phyloP scores from a whole-genome alignment of 2,113 vertebrate genomes.

The Etia nguti region DNA sequence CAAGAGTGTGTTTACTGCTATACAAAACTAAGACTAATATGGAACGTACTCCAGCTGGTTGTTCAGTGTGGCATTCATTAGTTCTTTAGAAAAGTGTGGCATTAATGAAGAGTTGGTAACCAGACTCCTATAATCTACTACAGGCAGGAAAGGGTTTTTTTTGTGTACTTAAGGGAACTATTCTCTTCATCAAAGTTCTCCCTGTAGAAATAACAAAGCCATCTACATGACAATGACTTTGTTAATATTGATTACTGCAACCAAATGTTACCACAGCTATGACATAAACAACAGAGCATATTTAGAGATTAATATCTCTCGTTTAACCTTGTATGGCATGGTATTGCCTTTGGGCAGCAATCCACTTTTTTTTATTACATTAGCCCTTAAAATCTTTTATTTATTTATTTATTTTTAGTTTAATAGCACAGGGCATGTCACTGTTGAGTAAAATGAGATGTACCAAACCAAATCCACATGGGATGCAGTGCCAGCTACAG shows the following conservation, averaged over 20 bases:
- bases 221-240: not conserved
- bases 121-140: not conserved
- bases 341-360: not conserved
- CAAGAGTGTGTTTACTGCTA: not conserved
- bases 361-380: not conserved
- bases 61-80: not conserved
- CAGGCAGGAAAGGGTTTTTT: not conserved
- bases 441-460: not conserved
- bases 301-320: not conserved
- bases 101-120: not conserved
- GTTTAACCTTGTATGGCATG: not conserved
- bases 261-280: not conserved
- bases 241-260: conserved; percentile 17
- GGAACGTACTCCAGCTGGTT: not conserved
- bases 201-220: not conserved
- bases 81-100: not conserved
- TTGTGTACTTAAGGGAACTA: not conserved
- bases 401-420: not conserved
- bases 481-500: not conserved
- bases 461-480: not conserved
- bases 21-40: not conserved
- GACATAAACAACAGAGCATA: not conserved
- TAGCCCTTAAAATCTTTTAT: not conserved
- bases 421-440: not conserved
- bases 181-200: not conserved